phyloP scores from a whole-genome alignment of 2,797 vertebrate species.

The Mus spretus region DNA sequence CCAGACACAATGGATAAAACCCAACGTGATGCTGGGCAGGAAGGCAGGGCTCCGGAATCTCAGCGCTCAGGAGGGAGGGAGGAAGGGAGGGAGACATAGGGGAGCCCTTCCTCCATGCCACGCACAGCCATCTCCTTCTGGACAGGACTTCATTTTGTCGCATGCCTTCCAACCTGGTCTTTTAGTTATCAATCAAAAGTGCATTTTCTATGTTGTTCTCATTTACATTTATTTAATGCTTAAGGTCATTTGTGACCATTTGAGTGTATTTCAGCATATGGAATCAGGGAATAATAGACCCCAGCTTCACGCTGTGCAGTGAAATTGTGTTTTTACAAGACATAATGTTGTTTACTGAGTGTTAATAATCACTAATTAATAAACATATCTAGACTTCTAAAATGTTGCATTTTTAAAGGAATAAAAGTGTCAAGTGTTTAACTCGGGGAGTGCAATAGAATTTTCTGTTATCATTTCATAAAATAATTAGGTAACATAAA shows the following conservation, averaged over 20 bases:
- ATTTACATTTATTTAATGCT: constrained; percentile 93
- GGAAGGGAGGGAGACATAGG: not conserved
- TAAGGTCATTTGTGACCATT: constrained; percentile 96
- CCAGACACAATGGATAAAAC: not conserved
- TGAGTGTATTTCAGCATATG: constrained; percentile 94
- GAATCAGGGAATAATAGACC: constrained; percentile 94
- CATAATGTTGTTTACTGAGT: constrained; percentile 99
- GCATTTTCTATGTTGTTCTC: constrained; percentile 89
- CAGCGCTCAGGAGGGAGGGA: fast-evolving
- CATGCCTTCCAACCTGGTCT: constrained; percentile 88
- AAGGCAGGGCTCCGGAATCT: not conserved
- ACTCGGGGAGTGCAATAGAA: constrained; percentile 81
- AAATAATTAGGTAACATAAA: constrained; percentile 85
- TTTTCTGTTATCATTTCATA: constrained; percentile 81
- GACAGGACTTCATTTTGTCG: constrained; percentile 84
- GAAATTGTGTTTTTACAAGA: constrained; percentile 98
- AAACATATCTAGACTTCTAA: constrained; percentile 94
- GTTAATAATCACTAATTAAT: constrained; percentile 99
- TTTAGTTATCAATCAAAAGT: constrained; percentile 92
- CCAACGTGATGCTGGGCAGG: not conserved
- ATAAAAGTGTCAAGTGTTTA: constrained; percentile 92
- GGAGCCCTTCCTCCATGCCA: constrained; percentile 61
- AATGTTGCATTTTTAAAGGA: constrained; percentile 89
- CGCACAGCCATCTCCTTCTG: constrained; percentile 57
- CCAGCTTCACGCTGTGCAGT: constrained; percentile 93